phyloP scores from a whole-genome alignment of 1,140 invertebrate species.

The Uloborus diversus region DNA sequence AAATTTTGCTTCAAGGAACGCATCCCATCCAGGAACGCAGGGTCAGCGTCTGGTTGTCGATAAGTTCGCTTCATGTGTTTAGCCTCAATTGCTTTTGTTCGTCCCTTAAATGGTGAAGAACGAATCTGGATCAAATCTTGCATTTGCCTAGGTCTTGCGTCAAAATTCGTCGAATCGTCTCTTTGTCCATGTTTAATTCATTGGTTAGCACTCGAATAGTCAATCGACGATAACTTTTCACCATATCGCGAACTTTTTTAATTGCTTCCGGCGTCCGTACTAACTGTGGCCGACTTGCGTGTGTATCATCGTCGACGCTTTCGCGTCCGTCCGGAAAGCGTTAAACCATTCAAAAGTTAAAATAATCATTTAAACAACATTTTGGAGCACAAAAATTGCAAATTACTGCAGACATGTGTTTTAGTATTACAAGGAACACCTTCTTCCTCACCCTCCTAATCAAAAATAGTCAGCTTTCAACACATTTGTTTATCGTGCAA shows the following conservation, averaged over 20 bases:
- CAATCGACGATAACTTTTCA: conserved; percentile 6
- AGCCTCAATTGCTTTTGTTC: background rate
- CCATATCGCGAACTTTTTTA: background rate
- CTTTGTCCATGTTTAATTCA: background rate
- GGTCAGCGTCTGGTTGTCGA: background rate
- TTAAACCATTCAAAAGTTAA: background rate
- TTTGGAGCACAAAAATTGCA: too few species aligned
- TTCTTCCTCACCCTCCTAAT: too few species aligned
- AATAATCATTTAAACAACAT: too few species aligned
- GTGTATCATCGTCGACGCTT: background rate
- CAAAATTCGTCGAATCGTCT: background rate
- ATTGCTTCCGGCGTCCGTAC: background rate
- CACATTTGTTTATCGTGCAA: too few species aligned
- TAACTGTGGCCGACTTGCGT: too few species aligned
- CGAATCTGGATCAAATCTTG: background rate
- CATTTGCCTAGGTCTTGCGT: background rate
- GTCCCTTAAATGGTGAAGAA: conserved; percentile 4
- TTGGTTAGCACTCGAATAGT: background rate
- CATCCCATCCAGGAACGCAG: background rate
- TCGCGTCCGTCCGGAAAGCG: too few species aligned
- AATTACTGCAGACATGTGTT: too few species aligned
- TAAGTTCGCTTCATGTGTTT: background rate
- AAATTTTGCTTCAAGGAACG: too few species aligned
- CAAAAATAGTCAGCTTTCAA: too few species aligned
- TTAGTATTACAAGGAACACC: too few species aligned